Evolutionary conservation across 2,888 invertebrate genomes (phyloP).

Genomic region (Spodoptera exigua): DNA sequence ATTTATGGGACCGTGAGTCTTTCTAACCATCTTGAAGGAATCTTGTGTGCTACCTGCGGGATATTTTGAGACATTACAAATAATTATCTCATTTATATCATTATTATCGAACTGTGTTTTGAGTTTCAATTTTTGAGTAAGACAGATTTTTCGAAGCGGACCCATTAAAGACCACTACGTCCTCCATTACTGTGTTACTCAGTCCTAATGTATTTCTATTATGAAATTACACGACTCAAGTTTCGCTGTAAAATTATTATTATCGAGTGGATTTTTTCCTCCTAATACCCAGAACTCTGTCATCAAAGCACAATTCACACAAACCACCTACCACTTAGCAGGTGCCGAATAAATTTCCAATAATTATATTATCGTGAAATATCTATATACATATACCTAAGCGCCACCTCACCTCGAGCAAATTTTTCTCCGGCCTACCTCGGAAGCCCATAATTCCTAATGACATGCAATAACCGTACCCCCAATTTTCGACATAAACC

Average conservation of each 20-base stretch:
- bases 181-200: no score
- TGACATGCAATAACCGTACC: conserved; percentile 90
- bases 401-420: conserved; percentile 77
- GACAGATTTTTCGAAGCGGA: no score
- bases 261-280: neutral
- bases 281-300: conserved; percentile 10
- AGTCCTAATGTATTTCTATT: no score
- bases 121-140: no score
- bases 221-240: no score
- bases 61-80: no score
- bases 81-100: no score
- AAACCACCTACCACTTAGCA: conserved; percentile 66
- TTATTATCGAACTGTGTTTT: no score
- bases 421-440: conserved; percentile 81
- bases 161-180: no score
- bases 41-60: no score
- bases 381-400: conserved; percentile 61
- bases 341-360: conserved; percentile 85
- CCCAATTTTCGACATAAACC: conserved; percentile 89
- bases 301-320: conserved; percentile 52
- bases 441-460: conserved; percentile 89
- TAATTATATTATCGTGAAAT: conserved; percentile 88
- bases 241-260: no score
- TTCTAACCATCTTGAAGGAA: neutral
- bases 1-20: conserved; percentile 6